phyloP scores from a whole-genome alignment of 2,888 invertebrate genomes.

The Itoplectis maculator region DNA sequence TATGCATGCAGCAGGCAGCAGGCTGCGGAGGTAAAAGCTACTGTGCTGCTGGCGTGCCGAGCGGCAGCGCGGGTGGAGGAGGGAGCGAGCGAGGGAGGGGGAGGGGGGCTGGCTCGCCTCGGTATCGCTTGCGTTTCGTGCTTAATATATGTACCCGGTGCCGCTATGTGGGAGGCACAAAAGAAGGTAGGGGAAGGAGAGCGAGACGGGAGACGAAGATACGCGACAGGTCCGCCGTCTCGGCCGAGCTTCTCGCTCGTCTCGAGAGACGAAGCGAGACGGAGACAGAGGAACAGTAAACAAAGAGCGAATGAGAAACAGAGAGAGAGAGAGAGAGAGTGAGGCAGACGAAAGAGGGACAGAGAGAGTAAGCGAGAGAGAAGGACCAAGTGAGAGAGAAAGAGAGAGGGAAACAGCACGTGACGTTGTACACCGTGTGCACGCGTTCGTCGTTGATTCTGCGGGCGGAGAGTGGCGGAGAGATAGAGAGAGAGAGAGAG shows the following conservation, averaged over 20 bases:
- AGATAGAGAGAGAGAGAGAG: too few relatives aligned
- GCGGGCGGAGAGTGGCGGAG: too few relatives aligned
- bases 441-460: constrained; percentile 31
- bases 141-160: constrained; percentile 49
- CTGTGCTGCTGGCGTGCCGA: constrained; percentile 26
- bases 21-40: constrained; percentile 23
- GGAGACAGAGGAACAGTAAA: too few relatives aligned
- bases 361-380: constrained; percentile 25
- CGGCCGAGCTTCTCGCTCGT: neutral
- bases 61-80: too few relatives aligned
- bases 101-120: constrained; percentile 41
- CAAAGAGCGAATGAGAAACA: too few relatives aligned
- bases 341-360: too few relatives aligned
- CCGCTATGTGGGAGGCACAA: constrained; percentile 60
- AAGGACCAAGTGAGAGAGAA: too few relatives aligned
- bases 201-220: constrained; percentile 42
- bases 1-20: constrained; percentile 5
- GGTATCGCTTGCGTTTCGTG: constrained; percentile 45
- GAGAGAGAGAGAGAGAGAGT: too few relatives aligned
- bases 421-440: constrained; percentile 14
- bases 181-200: constrained; percentile 46
- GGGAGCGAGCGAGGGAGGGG: too few relatives aligned
- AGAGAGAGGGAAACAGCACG: too few relatives aligned
- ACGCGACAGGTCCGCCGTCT: neutral
- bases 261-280: too few relatives aligned